These are phyloP conservation scores for Phalacrocorax pelagicus DNA, from an alignment of 2,113 vertebrate species.

Conservation along the genomic window DNA sequence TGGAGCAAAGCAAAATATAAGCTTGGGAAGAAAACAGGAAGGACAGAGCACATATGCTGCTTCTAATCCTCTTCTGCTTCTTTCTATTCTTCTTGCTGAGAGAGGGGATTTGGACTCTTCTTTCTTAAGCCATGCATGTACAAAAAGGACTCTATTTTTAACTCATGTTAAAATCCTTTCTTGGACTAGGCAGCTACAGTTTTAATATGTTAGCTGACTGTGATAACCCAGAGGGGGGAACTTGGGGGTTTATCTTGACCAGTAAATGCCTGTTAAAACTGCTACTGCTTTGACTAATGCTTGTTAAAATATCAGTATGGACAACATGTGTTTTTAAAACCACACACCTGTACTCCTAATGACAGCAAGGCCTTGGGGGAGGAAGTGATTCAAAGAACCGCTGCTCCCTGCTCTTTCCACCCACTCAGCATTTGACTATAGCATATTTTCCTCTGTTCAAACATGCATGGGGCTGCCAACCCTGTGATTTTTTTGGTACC, in stretches of 20 bases:
- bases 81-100: slow-evolving; percentile 23
- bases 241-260: slow-evolving; percentile 42
- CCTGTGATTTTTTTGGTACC: neutral
- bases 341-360: slow-evolving; percentile 28
- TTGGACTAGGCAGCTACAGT: slow-evolving; percentile 17
- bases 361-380: slow-evolving; percentile 15
- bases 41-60: neutral
- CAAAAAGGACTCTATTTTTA: slow-evolving; percentile 62
- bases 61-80: slow-evolving; percentile 52
- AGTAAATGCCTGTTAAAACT: slow-evolving; percentile 4
- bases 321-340: slow-evolving; percentile 4
- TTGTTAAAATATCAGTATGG: neutral
- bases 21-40: neutral
- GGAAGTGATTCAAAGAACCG: neutral
- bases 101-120: slow-evolving; percentile 48
- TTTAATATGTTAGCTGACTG: slow-evolving; percentile 23
- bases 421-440: neutral
- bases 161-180: slow-evolving; percentile 34
- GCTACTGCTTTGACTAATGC: neutral
- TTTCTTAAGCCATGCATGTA: slow-evolving; percentile 38
- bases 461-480: neutral
- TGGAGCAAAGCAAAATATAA: neutral
- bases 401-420: slow-evolving; percentile 33
- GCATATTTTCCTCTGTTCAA: neutral
- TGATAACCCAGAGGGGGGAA: neutral